Conservation (phyloP, 2,797 vertebrate genomes). For the Neomorphus geoffroyi region DNA sequence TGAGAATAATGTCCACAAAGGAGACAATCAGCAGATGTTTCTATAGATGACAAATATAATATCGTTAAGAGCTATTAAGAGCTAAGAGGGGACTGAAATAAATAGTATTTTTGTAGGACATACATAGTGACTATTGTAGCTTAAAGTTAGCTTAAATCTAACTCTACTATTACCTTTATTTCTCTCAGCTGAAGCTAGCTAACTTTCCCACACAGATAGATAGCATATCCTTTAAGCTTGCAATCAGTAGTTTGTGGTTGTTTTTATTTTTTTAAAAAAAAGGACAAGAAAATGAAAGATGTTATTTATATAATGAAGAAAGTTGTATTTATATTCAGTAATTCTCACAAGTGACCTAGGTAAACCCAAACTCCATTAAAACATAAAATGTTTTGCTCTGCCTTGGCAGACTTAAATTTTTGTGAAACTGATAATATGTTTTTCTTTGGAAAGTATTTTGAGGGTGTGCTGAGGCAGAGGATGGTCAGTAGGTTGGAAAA, state of each 20-base stretch:
- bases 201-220: neutral
- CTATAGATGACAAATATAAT: neutral
- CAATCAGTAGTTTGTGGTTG: neutral
- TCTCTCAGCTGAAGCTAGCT: neutral
- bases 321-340: neutral
- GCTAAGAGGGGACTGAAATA: neutral
- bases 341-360: neutral
- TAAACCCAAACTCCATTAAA: neutral
- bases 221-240: neutral
- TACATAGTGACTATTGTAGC: neutral
- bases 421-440: neutral
- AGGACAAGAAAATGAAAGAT: rapidly evolving
- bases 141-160: neutral
- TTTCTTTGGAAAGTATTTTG: neutral
- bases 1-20: neutral
- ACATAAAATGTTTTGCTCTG: neutral
- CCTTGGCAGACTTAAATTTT: neutral
- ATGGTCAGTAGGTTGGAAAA: neutral
- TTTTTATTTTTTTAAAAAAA: neutral
- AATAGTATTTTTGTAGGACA: neutral
- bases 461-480: neutral
- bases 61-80: neutral
- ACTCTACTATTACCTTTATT: neutral
- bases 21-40: neutral
- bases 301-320: neutral